phyloP scores from a whole-genome alignment of 2,113 vertebrate species.

The Nesogale talazaci region DNA sequence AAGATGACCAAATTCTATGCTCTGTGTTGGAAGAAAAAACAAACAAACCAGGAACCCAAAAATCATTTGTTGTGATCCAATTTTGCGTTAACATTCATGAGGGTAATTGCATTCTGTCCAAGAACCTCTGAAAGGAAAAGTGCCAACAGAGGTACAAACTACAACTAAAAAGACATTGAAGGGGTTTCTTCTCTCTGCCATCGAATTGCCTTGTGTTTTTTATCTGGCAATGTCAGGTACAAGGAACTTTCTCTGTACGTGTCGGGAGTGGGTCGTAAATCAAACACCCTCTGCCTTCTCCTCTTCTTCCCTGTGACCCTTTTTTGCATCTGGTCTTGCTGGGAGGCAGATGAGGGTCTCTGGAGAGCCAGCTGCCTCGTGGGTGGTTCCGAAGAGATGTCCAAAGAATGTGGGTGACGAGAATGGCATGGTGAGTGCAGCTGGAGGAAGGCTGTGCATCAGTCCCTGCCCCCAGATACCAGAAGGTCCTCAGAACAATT shows the following conservation, averaged over 20 bases:
- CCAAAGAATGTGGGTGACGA: not conserved
- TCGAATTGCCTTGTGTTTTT: not conserved
- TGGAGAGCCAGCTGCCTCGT: not conserved
- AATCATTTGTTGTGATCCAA: slow-evolving; percentile 42
- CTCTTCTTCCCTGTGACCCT: not conserved
- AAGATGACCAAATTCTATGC: not conserved
- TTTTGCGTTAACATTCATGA: not conserved
- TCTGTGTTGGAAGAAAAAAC: slow-evolving; percentile 28
- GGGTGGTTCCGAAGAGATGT: not conserved
- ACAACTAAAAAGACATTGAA: not conserved
- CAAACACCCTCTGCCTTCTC: not conserved
- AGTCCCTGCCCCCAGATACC: not conserved
- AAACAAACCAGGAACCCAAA: not conserved
- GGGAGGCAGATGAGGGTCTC: not conserved
- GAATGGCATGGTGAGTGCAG: not conserved
- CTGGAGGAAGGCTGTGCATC: not conserved
- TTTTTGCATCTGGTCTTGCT: not conserved
- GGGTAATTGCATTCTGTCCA: slow-evolving; percentile 26
- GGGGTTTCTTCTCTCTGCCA: not conserved
- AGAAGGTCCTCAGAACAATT: not conserved
- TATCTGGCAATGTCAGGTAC: not conserved
- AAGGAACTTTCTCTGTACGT: not conserved
- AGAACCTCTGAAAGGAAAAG: not conserved
- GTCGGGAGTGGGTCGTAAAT: not conserved
- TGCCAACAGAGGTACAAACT: not conserved